These are phyloP conservation scores for Drosophila birchii DNA, from an alignment of 2,888 invertebrate genomes.

Conservation along the genomic window DNA sequence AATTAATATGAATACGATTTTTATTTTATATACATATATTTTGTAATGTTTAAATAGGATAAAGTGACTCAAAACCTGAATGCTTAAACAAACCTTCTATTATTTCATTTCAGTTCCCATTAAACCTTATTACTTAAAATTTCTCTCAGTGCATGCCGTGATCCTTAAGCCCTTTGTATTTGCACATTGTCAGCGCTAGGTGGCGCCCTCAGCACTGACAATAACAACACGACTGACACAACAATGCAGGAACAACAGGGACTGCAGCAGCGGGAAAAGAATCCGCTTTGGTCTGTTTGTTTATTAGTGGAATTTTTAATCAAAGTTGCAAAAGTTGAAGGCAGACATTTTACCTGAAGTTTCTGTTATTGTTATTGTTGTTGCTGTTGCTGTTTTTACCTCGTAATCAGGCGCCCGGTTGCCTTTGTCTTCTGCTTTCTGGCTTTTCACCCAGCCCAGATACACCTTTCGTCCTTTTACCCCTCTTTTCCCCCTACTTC, in stretches of 20 bases:
- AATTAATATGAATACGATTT: neutral
- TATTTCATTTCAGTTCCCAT: neutral
- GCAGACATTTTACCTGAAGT: conserved; percentile 59
- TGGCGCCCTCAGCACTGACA: conserved; percentile 19
- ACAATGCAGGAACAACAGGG: conserved; percentile 1
- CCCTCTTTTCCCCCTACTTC: neutral
- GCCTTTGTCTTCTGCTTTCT: conserved; percentile 29
- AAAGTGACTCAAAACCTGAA: neutral
- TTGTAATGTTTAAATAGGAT: too few species aligned
- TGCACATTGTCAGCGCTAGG: conserved; percentile 14
- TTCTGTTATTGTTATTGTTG: conserved; percentile 34
- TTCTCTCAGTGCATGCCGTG: neutral
- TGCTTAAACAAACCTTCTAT: neutral
- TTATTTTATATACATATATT: neutral
- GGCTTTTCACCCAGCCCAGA: conserved; percentile 5
- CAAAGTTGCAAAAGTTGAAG: conserved; percentile 73
- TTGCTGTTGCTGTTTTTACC: neutral
- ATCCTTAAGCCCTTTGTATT: conserved; percentile 1
- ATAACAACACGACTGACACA: neutral
- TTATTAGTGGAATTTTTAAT: conserved; percentile 80
- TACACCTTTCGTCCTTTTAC: neutral
- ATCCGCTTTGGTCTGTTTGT: conserved; percentile 31
- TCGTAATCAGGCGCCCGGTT: conserved; percentile 74
- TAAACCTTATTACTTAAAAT: accelerated
- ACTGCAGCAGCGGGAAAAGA: neutral